Base-by-base conservation (phyloP, 2,797 vertebrate genomes). In the Prunella strophiata region DNA sequence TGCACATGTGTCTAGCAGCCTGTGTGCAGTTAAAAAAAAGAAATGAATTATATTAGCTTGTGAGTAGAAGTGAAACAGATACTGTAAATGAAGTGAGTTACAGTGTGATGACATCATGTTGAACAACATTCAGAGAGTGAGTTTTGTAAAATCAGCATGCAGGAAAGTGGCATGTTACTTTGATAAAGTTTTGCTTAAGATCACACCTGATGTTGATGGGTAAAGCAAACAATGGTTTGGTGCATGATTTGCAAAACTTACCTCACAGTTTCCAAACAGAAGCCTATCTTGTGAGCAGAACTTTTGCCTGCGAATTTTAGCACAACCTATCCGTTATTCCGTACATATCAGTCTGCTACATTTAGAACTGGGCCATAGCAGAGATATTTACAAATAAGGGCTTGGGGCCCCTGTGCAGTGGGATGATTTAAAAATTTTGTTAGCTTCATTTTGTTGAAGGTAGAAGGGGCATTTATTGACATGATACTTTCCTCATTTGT, bases 1-100 rank as follows among this genome's bases (percentile, higher is more conserved):
- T 85, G 97, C 98, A 98, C 98, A 97, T 98, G 98, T 98, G 98
- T 98, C 97, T 98, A 97, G 97, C 98, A 98, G 98, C 96, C 97
- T 98, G 97, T 96, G 96, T 54, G 89, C 94, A 94, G 96, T 98
- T 96, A 93, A 97, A 89, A 93, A 88, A 94, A 97, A 97, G 86
- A 87, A 97, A 73, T 93, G 88, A 97, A 95, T 97, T 97, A 97
- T 97, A 97, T 97, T 97, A 98, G 97, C 97, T 97, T 96, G 94
- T 94, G 97, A 98, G 94, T 96, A 97, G 96, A 98, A 98, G 97
- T 97, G 97, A 97, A 98, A 98, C 96, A 97, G 97, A 98, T 97
- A 97, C 95, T 97, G 97, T 97, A 97, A 98, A 97, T 97, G 97
- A 98, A 97, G 96, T 95, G 97, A 97, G 95, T 98, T 97, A 96